Conservation (phyloP, 2,888 invertebrate species). For the Herminia tarsipennalis region DNA sequence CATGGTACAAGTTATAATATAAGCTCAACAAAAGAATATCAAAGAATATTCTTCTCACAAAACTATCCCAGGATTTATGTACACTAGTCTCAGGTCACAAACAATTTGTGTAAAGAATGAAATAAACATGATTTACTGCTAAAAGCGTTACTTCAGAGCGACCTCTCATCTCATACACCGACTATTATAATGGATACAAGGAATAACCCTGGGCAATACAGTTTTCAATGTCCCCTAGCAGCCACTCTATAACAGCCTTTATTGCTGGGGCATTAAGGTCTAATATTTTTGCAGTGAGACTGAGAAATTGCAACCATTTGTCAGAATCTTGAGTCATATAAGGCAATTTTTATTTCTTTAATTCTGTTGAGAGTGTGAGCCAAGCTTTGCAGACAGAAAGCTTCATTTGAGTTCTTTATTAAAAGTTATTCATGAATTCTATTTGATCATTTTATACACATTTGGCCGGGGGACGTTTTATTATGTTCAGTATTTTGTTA, state of each 20-base stretch:
- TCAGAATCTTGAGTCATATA: slow-evolving; percentile 30
- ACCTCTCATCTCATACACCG: background rate
- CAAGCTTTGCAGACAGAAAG: too few relatives aligned
- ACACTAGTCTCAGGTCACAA: background rate
- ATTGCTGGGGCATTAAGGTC: slow-evolving; percentile 9
- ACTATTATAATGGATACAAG: slow-evolving; percentile 11
- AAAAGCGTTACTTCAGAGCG: slow-evolving; percentile 7
- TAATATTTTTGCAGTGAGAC: slow-evolving; percentile 1
- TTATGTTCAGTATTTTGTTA: too few relatives aligned
- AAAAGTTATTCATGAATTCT: too few relatives aligned
- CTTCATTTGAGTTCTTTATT: too few relatives aligned
- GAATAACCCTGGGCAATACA: slow-evolving; percentile 3
- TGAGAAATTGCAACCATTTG: slow-evolving; percentile 29
- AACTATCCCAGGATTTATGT: background rate
- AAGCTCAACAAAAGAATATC: background rate
- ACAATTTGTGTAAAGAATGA: background rate
- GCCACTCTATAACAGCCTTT: slow-evolving; percentile 10
- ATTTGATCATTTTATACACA: too few relatives aligned
- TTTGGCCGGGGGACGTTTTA: too few relatives aligned
- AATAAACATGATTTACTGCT: slow-evolving; percentile 9
- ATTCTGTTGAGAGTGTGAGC: too few relatives aligned
- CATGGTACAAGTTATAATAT: too few relatives aligned
- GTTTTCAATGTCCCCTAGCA: background rate
- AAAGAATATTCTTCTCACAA: background rate
- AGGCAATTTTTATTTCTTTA: slow-evolving; percentile 30